Evolutionary conservation across 2,888 invertebrate species (phyloP).

Genomic region (Cerceris ruficornis): DNA sequence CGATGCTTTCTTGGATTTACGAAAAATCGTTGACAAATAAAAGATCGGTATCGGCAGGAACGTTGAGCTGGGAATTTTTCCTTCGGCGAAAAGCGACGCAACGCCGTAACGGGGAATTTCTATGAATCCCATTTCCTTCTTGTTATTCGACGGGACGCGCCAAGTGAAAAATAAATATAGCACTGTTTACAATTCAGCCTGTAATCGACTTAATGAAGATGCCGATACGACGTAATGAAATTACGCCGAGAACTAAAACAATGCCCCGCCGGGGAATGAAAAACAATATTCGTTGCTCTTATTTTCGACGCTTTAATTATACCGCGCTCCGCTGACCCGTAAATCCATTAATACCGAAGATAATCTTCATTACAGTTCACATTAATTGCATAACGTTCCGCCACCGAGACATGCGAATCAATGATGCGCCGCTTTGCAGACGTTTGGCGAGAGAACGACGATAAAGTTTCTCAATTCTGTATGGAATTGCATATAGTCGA

Average conservation of each 20-base stretch:
- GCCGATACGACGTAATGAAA: conserved; percentile 10
- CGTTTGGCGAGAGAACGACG: not conserved
- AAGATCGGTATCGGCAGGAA: too few species aligned
- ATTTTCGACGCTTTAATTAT: conserved; percentile 20
- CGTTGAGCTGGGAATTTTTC: too few species aligned
- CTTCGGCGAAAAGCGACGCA: too few species aligned
- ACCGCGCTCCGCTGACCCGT: conserved; percentile 13
- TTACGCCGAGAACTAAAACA: conserved; percentile 9
- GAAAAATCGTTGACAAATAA: too few species aligned
- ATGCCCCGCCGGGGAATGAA: not conserved
- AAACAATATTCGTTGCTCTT: conserved; percentile 8
- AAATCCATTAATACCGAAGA: conserved; percentile 29
- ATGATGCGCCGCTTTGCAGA: conserved; percentile 2
- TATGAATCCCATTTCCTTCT: not conserved
- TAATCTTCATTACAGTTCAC: conserved; percentile 23
- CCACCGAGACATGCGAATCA: too few species aligned
- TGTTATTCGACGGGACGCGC: not conserved
- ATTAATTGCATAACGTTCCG: conserved; percentile 12
- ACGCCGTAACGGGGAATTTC: not conserved
- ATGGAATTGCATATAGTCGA: too few species aligned
- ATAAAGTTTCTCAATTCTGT: not conserved
- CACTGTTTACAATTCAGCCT: not conserved
- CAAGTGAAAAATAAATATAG: not conserved
- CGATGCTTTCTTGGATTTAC: too few species aligned
- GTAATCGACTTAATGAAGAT: conserved; percentile 21